Evolutionary conservation across 2,888 invertebrate genomes (phyloP).

Genomic region (Tortrix viridana): DNA sequence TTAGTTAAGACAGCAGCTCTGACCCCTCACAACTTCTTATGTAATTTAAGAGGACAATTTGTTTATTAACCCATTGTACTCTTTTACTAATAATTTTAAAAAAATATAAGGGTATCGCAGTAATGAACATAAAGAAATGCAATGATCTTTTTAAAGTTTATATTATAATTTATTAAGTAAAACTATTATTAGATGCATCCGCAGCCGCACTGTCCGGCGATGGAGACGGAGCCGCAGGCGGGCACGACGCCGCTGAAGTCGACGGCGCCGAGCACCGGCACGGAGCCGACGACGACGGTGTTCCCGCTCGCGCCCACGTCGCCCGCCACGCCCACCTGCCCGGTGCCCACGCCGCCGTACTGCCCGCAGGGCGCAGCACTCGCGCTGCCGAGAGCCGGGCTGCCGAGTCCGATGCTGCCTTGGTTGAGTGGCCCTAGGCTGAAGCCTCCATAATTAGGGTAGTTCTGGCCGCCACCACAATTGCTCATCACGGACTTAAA

Average conservation of each 20-base stretch:
- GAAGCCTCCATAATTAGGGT: not conserved
- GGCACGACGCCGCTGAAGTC: conserved; percentile 50
- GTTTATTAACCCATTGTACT: too few relatives aligned
- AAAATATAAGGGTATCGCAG: too few relatives aligned
- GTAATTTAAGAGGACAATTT: too few relatives aligned
- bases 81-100: too few relatives aligned
- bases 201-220: conserved; percentile 35
- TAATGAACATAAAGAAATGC: too few relatives aligned
- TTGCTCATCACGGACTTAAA: conserved; percentile 25
- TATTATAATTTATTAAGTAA: not conserved
- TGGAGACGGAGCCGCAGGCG: conserved; percentile 46
- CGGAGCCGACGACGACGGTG: conserved; percentile 50
- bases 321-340: conserved; percentile 46
- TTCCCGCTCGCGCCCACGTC: conserved; percentile 49
- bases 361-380: conserved; percentile 37
- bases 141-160: too few relatives aligned
- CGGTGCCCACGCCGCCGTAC: conserved; percentile 49
- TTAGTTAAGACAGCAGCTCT: too few relatives aligned
- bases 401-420: not conserved
- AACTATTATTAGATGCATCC: conserved; percentile 16
- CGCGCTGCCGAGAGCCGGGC: not conserved
- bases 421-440: conserved; percentile 1
- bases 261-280: conserved; percentile 55
- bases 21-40: too few relatives aligned
- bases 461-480: conserved; percentile 21